Percentiles rank a stretch among this genome's conserved stretches.
Conservation (phyloP, 2,797 vertebrate species). For the Todus mexicanus region DNA sequence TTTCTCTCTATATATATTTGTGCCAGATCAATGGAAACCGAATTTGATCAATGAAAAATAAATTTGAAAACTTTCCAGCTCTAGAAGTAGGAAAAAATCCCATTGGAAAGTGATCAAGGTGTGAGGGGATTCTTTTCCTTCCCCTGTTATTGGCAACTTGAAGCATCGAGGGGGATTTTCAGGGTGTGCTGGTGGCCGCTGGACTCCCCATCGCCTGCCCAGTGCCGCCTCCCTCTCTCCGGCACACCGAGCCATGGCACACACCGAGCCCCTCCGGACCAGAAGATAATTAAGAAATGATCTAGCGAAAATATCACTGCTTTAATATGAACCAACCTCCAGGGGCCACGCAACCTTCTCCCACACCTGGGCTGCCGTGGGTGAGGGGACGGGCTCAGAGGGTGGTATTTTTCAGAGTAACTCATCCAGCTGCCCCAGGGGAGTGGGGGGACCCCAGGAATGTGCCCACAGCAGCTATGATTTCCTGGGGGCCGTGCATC, state of each 20-base stretch:
- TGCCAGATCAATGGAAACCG: too few relatives aligned
- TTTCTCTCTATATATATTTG: too few relatives aligned
- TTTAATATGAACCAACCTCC: not conserved
- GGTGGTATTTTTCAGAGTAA: accelerated
- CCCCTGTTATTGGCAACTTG: not conserved
- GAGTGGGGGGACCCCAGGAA: accelerated
- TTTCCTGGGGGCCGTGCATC: not conserved
- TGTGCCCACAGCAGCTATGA: accelerated
- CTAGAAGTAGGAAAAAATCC: not conserved
- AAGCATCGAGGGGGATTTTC: accelerated
- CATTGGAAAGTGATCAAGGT: accelerated
- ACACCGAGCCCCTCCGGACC: not conserved
- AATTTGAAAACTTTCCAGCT: not conserved
- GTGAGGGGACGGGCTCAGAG: accelerated
- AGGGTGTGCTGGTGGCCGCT: not conserved
- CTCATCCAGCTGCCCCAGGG: not conserved
- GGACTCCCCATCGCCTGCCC: accelerated
- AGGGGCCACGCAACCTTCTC: not conserved
- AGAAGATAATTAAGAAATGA: not conserved
- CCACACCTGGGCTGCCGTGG: not conserved
- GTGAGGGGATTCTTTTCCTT: not conserved
- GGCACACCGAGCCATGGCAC: not conserved
- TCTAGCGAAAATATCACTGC: not conserved
- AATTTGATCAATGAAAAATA: not conserved
- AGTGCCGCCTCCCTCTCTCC: too few relatives aligned